Evolutionary conservation across 37 sponge, comb jelly and placozoan genomes (phyloP).

Genomic region (Petrosia ficiformis): DNA sequence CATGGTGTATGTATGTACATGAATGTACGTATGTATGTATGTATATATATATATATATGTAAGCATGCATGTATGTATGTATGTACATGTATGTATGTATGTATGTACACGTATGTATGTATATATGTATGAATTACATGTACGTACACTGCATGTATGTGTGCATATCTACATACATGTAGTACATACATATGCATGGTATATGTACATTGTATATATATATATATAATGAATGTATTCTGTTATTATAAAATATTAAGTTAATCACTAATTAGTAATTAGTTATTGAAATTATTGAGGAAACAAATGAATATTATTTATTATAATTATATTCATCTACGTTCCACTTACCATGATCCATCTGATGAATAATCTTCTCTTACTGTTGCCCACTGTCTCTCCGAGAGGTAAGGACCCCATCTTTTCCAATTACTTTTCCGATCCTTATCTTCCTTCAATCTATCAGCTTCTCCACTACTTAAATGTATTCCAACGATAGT

Average conservation of each 20-base stretch:
- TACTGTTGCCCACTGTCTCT: constrained; percentile 97
- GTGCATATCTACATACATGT: too few species aligned
- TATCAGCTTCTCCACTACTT: constrained; percentile 57
- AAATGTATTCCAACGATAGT: constrained; percentile 41
- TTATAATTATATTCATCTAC: background rate
- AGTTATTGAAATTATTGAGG: background rate
- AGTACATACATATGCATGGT: too few species aligned
- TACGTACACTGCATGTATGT: too few species aligned
- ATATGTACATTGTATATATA: too few species aligned
- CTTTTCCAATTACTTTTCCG: constrained; percentile 88
- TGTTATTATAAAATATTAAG: too few species aligned
- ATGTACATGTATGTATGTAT: background rate
- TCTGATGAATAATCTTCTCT: constrained; percentile 93
- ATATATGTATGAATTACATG: background rate
- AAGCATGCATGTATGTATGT: background rate
- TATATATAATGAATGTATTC: too few species aligned
- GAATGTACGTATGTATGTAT: too few species aligned
- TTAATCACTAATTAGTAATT: background rate
- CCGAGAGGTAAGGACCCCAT: constrained; percentile 94
- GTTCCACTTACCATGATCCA: constrained; percentile 85
- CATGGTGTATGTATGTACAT: too few species aligned
- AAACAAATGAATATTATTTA: background rate
- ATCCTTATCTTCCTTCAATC: constrained; percentile 70
- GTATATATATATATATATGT: background rate
- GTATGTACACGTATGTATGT: background rate